A percentile compares a stretch with the other conserved stretches of the same genome.
phyloP scores from a whole-genome alignment of 2,113 vertebrate species.

The Donacobius atricapilla region DNA sequence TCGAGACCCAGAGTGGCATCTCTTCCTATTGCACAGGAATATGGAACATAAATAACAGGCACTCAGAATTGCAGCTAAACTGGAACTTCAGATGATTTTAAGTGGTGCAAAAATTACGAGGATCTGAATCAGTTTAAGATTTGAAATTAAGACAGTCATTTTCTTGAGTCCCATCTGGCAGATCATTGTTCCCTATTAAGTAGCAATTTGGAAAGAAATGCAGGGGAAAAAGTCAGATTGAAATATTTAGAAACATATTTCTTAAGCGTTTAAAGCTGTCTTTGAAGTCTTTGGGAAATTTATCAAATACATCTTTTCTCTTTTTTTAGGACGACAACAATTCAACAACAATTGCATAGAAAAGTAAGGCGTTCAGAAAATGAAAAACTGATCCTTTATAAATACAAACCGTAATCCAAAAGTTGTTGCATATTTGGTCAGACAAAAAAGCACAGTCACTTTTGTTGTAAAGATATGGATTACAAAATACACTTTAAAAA shows the following conservation, averaged over 20 bases:
- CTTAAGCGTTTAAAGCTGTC: conserved; percentile 23
- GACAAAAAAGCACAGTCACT: conserved; percentile 66
- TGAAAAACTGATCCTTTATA: conserved; percentile 65
- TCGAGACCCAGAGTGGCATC: neutral
- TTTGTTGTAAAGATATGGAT: conserved; percentile 71
- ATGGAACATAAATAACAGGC: neutral
- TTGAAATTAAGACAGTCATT: neutral
- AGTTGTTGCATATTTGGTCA: conserved; percentile 66
- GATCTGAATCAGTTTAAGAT: neutral
- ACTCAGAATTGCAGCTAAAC: neutral
- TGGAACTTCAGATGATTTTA: neutral
- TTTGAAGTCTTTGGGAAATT: conserved; percentile 42
- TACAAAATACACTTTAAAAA: conserved; percentile 76
- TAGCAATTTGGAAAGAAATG: conserved; percentile 40
- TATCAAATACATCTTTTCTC: neutral
- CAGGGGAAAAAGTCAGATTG: neutral
- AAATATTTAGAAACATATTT: conserved; percentile 39
- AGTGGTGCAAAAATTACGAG: neutral
- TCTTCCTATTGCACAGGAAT: conserved; percentile 3
- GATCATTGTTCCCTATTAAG: neutral
- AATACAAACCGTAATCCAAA: conserved; percentile 67
- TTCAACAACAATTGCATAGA: conserved; percentile 53
- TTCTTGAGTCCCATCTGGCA: neutral
- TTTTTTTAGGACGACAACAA: conserved; percentile 12
- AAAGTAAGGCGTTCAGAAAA: conserved; percentile 47